Evolutionary conservation across 2,113 vertebrate genomes (phyloP).

Genomic region (Anthoscopus minutus): DNA sequence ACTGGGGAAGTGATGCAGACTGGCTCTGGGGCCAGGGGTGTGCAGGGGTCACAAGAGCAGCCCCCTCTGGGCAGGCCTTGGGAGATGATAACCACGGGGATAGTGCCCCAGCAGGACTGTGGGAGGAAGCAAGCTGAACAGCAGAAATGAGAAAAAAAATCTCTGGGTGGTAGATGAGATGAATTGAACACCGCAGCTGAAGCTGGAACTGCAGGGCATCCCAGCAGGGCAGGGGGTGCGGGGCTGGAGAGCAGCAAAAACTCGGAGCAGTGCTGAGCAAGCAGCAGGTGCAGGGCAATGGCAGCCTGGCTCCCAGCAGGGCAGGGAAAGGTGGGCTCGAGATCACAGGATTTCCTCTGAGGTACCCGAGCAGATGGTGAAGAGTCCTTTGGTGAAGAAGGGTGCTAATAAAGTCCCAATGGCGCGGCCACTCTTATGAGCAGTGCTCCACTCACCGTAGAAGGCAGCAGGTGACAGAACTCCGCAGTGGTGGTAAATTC

Average conservation of each 20-base stretch:
- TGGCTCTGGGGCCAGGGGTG: neutral
- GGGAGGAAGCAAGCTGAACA: neutral
- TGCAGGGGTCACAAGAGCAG: neutral
- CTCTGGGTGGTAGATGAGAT: too few species aligned
- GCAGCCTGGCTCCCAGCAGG: neutral
- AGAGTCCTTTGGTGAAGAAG: neutral
- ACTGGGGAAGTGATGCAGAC: neutral
- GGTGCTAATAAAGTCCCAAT: neutral
- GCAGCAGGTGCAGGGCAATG: rapidly evolving
- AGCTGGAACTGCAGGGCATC: rapidly evolving
- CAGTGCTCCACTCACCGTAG: neutral
- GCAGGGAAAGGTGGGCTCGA: neutral
- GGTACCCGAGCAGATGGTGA: neutral
- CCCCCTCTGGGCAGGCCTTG: neutral
- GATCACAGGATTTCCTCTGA: neutral
- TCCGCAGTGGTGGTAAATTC: neutral
- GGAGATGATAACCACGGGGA: rapidly evolving
- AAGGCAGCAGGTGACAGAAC: neutral
- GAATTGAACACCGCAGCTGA: neutral
- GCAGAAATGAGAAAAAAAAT: too few species aligned
- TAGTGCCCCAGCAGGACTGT: neutral
- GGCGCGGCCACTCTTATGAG: rapidly evolving
- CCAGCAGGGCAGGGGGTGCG: neutral
- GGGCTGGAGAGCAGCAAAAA: neutral
- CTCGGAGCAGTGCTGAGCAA: too few species aligned